phyloP scores from a whole-genome alignment of 2,888 invertebrate species.

The Drosophila formosana region DNA sequence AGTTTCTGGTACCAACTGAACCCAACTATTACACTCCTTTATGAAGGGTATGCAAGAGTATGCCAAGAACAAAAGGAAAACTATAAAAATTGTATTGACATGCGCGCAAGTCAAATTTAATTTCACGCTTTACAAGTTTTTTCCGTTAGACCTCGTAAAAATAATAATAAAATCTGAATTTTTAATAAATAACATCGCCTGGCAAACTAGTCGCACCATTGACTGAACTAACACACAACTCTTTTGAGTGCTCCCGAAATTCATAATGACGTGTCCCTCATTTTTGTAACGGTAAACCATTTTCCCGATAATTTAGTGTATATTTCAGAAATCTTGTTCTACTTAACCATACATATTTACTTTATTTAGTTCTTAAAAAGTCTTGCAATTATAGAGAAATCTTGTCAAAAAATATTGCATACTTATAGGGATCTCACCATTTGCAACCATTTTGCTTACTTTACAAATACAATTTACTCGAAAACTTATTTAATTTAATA shows the following conservation, averaged over 20 bases:
- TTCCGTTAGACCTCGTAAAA: slow-evolving; percentile 30
- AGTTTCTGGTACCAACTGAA: no score
- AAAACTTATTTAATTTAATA: no score
- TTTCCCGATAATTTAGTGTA: background rate
- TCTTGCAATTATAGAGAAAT: no score
- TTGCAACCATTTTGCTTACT: background rate
- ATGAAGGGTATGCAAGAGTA: background rate
- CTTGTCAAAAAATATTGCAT: background rate
- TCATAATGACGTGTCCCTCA: background rate
- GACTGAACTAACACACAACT: background rate
- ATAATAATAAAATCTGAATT: slow-evolving; percentile 4
- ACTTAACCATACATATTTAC: no score
- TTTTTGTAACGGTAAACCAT: no score
- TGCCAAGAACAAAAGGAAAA: slow-evolving; percentile 2
- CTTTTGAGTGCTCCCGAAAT: background rate
- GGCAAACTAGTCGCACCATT: background rate
- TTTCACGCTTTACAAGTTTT: slow-evolving; percentile 33
- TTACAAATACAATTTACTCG: background rate
- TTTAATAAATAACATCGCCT: background rate
- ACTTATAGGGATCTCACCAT: background rate
- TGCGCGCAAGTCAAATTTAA: slow-evolving; percentile 67
- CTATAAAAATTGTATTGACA: slow-evolving; percentile 46
- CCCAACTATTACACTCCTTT: no score
- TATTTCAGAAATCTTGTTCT: no score
- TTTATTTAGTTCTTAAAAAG: no score